phyloP scores from a whole-genome alignment of 2,797 vertebrate genomes.

The Siniperca scherzeri region DNA sequence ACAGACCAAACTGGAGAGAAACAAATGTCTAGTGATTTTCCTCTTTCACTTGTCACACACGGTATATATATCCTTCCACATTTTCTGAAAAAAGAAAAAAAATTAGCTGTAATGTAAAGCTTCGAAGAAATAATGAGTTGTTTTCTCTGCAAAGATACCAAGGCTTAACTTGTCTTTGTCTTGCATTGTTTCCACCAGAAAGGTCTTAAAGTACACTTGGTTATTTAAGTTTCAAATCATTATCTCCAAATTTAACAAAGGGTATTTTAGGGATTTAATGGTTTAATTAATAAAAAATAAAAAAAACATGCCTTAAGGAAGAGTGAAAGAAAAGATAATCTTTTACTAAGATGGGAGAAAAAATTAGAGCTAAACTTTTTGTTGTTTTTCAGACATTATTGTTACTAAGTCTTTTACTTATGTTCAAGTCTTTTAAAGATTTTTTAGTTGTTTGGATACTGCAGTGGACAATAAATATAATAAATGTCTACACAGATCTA shows the following conservation, averaged over 20 bases:
- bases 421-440: slow-evolving; percentile 15
- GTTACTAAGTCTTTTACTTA: slow-evolving; percentile 3
- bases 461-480: slow-evolving; percentile 42
- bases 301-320: slow-evolving; percentile 45
- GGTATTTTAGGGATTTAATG: slow-evolving; percentile 23
- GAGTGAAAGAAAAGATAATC: slow-evolving; percentile 36
- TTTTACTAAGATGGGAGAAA: slow-evolving; percentile 40
- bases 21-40: slow-evolving; percentile 46
- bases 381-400: slow-evolving; percentile 58
- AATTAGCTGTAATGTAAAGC: slow-evolving; percentile 36
- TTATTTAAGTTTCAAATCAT: slow-evolving; percentile 41
- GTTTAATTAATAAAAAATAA: slow-evolving; percentile 22
- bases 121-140: slow-evolving; percentile 40
- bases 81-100: slow-evolving; percentile 32
- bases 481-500: slow-evolving; percentile 52
- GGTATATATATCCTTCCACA: slow-evolving; percentile 42
- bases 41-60: slow-evolving; percentile 39
- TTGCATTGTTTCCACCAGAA: slow-evolving; percentile 47
- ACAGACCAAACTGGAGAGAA: slow-evolving; percentile 27
- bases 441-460: slow-evolving; percentile 62
- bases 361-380: slow-evolving; percentile 59
- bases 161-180: slow-evolving; percentile 30
- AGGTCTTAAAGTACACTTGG: slow-evolving; percentile 40
- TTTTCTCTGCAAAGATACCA: slow-evolving; percentile 26
- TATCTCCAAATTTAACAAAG: slow-evolving; percentile 24